Evolutionary conservation across 2,797 vertebrate species (phyloP).

Genomic region (Phyllotis vaccarum): DNA sequence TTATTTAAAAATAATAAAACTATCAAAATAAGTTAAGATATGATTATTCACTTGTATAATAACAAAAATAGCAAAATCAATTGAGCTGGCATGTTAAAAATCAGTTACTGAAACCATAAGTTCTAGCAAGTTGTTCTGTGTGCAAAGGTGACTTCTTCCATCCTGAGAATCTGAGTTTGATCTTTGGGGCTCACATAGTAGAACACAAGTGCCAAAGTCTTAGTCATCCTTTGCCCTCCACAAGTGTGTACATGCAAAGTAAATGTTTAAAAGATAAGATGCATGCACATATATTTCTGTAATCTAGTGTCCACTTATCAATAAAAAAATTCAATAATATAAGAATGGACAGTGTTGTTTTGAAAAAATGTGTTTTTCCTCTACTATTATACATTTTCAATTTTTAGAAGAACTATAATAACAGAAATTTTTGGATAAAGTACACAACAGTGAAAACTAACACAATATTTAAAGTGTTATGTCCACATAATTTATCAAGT

Average conservation of each 20-base stretch:
- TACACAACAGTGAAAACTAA: neutral
- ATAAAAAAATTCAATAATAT: neutral
- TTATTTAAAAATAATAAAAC: neutral
- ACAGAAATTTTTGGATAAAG: neutral
- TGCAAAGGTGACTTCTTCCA: neutral
- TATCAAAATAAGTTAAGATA: neutral
- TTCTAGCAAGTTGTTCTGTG: neutral
- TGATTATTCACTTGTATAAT: neutral
- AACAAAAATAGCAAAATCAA: slow-evolving; percentile 18
- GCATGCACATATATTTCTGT: neutral
- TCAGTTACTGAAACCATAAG: neutral
- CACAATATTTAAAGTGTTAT: neutral
- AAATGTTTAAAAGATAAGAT: neutral
- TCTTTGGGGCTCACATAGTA: no score
- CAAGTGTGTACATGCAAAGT: neutral
- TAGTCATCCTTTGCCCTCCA: neutral
- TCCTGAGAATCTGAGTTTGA: neutral
- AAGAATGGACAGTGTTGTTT: neutral
- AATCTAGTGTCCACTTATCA: neutral
- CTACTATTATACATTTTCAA: neutral
- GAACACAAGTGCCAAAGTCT: neutral
- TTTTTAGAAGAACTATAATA: neutral
- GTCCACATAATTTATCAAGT: neutral
- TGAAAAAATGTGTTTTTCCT: accelerated
- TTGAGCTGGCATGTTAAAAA: neutral